Percentiles rank a stretch among this genome's conserved stretches.
Conservation (phyloP, 2,888 invertebrate species). For the Euphydryas editha region DNA sequence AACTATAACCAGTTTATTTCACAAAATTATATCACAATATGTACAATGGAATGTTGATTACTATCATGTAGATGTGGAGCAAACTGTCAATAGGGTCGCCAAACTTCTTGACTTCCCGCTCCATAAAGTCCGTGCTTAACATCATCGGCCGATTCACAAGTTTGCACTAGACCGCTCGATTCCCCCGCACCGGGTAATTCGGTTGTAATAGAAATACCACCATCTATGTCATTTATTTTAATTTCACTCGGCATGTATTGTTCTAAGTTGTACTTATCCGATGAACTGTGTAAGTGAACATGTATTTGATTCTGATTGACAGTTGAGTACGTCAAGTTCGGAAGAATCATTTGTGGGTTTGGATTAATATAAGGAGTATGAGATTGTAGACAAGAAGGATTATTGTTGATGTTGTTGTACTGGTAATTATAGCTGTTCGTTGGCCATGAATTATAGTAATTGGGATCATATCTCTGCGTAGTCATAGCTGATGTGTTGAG, state of each 20-base stretch:
- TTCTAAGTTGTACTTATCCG: slow-evolving; percentile 86
- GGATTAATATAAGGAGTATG: slow-evolving; percentile 86
- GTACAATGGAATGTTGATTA: slow-evolving; percentile 69
- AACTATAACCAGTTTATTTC: slow-evolving; percentile 47
- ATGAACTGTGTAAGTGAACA: slow-evolving; percentile 87
- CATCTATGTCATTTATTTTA: slow-evolving; percentile 84
- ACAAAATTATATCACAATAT: slow-evolving; percentile 75
- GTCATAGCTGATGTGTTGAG: slow-evolving; percentile 68
- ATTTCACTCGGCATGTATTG: slow-evolving; percentile 85
- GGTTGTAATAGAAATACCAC: slow-evolving; percentile 82
- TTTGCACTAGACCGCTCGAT: slow-evolving; percentile 76
- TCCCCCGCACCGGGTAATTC: slow-evolving; percentile 76
- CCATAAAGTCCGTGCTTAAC: slow-evolving; percentile 77
- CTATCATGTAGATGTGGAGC: slow-evolving; percentile 44
- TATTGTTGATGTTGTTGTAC: slow-evolving; percentile 85
- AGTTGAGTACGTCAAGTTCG: slow-evolving; percentile 89
- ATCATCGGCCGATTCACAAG: slow-evolving; percentile 81
- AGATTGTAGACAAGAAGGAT: slow-evolving; percentile 76
- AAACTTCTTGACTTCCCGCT: slow-evolving; percentile 83
- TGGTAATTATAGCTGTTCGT: slow-evolving; percentile 88
- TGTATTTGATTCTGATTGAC: slow-evolving; percentile 95
- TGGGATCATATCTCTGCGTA: slow-evolving; percentile 78
- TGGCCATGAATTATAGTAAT: slow-evolving; percentile 85
- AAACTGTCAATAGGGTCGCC: slow-evolving; percentile 89
- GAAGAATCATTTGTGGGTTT: slow-evolving; percentile 88